phyloP scores from a whole-genome alignment of 2,797 vertebrate species.

The Xerus rutilus region DNA sequence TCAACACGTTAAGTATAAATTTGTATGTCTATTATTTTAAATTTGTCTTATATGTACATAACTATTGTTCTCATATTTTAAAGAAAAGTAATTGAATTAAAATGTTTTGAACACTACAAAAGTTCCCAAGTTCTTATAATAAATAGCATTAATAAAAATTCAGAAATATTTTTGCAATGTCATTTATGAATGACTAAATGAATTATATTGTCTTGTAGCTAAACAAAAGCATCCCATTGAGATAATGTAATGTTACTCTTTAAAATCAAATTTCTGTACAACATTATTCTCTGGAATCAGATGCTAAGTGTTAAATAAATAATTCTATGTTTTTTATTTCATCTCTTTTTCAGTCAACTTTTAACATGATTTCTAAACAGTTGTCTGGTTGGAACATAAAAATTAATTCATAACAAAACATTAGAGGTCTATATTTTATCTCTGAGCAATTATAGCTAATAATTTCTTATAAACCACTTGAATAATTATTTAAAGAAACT shows the following conservation, averaged over 20 bases:
- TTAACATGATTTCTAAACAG: neutral
- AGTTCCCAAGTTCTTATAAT: neutral
- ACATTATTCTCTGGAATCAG: neutral
- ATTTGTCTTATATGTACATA: neutral
- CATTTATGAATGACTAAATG: neutral
- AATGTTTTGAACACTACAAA: neutral
- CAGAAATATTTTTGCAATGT: neutral
- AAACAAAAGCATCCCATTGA: neutral
- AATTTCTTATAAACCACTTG: neutral
- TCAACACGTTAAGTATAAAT: neutral
- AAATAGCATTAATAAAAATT: neutral
- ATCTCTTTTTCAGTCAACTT: neutral
- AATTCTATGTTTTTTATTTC: neutral
- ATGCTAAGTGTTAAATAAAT: neutral
- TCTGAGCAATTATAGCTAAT: neutral
- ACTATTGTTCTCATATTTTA: neutral
- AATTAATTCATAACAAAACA: neutral
- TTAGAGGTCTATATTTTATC: neutral
- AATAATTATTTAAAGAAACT: neutral
- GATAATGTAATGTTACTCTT: neutral
- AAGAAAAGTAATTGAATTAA: neutral
- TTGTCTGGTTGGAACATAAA: neutral
- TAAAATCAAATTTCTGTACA: neutral
- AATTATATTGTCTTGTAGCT: neutral
- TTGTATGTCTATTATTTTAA: neutral